A percentile compares a stretch with the other conserved stretches of the same genome.
Conservation (phyloP, 1,140 invertebrate species). For the Oedothorax gibbosus region DNA sequence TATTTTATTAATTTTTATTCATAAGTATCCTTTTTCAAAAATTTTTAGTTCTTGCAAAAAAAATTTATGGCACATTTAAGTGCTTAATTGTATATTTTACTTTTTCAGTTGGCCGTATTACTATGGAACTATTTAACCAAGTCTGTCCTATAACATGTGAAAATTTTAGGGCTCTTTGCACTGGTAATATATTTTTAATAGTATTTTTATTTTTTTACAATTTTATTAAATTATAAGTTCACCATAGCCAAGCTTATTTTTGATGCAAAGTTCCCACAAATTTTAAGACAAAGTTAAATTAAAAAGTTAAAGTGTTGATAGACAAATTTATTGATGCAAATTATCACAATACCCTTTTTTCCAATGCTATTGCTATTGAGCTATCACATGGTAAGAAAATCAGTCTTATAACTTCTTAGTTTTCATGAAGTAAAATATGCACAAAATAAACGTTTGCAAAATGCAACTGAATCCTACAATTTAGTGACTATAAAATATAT, state of each 20-base stretch:
- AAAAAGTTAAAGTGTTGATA: too few relatives aligned
- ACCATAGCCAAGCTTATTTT: background rate
- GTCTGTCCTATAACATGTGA: conserved; percentile 83
- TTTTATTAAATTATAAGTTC: background rate
- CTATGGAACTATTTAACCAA: conserved; percentile 94
- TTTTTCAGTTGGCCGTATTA: conserved; percentile 82
- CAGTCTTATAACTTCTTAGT: too few relatives aligned
- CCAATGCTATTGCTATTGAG: too few relatives aligned
- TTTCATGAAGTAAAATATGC: too few relatives aligned
- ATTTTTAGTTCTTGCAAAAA: conserved; percentile 16
- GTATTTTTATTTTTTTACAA: background rate
- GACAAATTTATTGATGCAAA: too few relatives aligned
- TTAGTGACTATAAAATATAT: too few relatives aligned
- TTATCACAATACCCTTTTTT: too few relatives aligned
- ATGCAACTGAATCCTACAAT: too few relatives aligned
- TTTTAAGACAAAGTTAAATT: too few relatives aligned
- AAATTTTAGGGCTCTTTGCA: conserved; percentile 69
- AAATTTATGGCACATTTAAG: background rate
- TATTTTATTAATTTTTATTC: background rate
- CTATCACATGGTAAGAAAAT: too few relatives aligned
- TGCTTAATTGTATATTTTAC: conserved; percentile 1
- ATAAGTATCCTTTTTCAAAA: conserved; percentile 1
- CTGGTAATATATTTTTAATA: conserved; percentile 66
- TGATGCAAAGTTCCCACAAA: too few relatives aligned
- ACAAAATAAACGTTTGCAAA: too few relatives aligned